phyloP scores from a whole-genome alignment of 2,888 invertebrate genomes.

The Andrena marginata region DNA sequence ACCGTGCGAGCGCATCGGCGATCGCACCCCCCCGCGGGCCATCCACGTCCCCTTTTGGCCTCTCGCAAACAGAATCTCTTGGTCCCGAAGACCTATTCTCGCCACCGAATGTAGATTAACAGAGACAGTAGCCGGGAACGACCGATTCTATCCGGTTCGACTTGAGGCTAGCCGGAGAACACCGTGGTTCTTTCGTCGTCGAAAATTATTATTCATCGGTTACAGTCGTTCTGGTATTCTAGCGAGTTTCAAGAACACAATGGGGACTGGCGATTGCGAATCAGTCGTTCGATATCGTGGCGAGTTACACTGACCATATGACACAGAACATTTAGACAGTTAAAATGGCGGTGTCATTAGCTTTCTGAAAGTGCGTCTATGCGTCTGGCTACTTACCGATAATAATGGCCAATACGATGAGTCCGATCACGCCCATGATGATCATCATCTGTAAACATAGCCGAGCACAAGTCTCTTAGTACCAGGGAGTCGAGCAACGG shows the following conservation, averaged over 20 bases:
- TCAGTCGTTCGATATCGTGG: slow-evolving; percentile 72
- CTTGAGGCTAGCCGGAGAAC: background rate
- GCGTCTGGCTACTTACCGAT: slow-evolving; percentile 89
- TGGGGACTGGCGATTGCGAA: slow-evolving; percentile 28
- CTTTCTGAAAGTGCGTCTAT: slow-evolving; percentile 40
- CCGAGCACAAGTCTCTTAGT: background rate
- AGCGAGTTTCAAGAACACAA: no score
- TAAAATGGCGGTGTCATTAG: slow-evolving; percentile 60
- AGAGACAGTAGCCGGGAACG: slow-evolving; percentile 63
- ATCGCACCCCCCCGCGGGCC: slow-evolving; percentile 38
- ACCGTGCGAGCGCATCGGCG: slow-evolving; percentile 50
- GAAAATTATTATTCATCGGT: background rate
- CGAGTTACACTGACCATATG: slow-evolving; percentile 78
- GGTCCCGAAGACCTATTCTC: slow-evolving; percentile 36
- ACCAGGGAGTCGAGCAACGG: background rate
- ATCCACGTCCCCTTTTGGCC: slow-evolving; percentile 39
- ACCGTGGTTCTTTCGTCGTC: background rate
- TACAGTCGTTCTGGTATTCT: background rate
- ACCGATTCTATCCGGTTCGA: slow-evolving; percentile 51
- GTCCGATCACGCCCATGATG: slow-evolving; percentile 94
- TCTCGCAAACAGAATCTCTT: slow-evolving; percentile 66
- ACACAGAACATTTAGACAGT: slow-evolving; percentile 71
- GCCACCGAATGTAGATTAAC: slow-evolving; percentile 53
- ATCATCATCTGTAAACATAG: slow-evolving; percentile 91
- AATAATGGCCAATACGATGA: slow-evolving; percentile 92